Conservation (phyloP, 2,888 invertebrate genomes). For the Sipha maydis region DNA sequence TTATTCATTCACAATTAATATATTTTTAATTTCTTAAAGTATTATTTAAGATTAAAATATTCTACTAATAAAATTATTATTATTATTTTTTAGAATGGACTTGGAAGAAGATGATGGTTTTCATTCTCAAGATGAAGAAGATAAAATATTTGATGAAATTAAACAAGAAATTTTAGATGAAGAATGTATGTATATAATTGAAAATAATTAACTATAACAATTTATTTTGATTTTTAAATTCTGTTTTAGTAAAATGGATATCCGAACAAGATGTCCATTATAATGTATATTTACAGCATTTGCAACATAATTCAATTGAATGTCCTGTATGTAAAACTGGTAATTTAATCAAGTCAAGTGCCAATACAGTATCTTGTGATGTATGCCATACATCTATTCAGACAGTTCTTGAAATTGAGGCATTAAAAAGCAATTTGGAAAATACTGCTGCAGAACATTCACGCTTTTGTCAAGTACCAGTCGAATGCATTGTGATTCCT, state of each 20-base stretch:
- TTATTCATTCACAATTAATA: too few relatives aligned
- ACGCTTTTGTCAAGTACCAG: conserved; percentile 35
- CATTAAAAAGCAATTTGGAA: conserved; percentile 56
- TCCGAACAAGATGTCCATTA: conserved; percentile 39
- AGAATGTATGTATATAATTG: conserved; percentile 41
- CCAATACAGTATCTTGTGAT: conserved; percentile 43
- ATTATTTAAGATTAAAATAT: too few relatives aligned
- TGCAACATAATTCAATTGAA: conserved; percentile 52
- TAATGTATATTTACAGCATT: conserved; percentile 50
- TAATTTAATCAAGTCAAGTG: conserved; percentile 21
- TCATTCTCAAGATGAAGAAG: conserved; percentile 56
- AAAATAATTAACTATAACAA: background rate
- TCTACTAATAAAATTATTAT: background rate
- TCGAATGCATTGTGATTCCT: conserved; percentile 48
- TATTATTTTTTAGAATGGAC: conserved; percentile 50
- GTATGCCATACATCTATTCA: conserved; percentile 45
- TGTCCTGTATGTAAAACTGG: conserved; percentile 54
- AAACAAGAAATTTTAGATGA: conserved; percentile 60
- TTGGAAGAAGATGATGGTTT: conserved; percentile 58
- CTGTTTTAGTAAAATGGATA: conserved; percentile 56
- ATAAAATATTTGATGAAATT: conserved; percentile 56
- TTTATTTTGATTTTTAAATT: background rate
- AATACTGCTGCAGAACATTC: conserved; percentile 56
- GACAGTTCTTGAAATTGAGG: conserved; percentile 40
- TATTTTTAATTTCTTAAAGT: too few relatives aligned